Conservation (phyloP, 2,888 invertebrate genomes). For the Sesamia inferens region DNA sequence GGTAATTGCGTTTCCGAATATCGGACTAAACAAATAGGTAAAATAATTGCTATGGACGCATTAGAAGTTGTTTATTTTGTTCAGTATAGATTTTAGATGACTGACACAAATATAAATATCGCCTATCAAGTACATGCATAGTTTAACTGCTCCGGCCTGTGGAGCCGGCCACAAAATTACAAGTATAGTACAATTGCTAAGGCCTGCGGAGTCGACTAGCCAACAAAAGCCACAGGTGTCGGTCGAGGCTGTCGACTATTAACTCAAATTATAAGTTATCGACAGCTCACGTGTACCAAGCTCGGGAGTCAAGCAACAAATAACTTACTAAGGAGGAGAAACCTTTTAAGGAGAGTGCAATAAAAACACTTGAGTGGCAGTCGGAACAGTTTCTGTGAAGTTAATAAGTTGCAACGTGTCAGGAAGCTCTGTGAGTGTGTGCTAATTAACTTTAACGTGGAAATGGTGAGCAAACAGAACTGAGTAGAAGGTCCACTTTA, state of each 20-base stretch:
- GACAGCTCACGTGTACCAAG: conserved; percentile 8
- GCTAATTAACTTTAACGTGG: conserved; percentile 43
- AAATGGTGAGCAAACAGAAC: too few species aligned
- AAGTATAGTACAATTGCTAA: too few species aligned
- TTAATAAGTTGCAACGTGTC: conserved; percentile 34
- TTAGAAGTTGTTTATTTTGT: not conserved
- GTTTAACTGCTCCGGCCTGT: too few species aligned
- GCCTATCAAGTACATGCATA: not conserved
- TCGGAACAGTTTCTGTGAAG: not conserved
- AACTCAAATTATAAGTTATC: not conserved
- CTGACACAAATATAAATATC: not conserved
- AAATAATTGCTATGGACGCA: not conserved
- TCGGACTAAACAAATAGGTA: not conserved
- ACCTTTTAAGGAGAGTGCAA: conserved; percentile 6
- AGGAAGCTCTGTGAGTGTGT: conserved; percentile 22
- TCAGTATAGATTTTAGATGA: not conserved
- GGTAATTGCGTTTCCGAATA: not conserved
- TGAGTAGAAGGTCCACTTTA: not conserved
- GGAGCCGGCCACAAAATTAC: not conserved
- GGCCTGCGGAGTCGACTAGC: not conserved
- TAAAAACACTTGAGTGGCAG: not conserved
- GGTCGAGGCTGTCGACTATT: not conserved
- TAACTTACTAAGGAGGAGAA: conserved; percentile 17
- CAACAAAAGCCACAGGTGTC: conserved; percentile 27
- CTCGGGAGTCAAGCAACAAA: conserved; percentile 4